phyloP scores from a whole-genome alignment of 1,140 invertebrate species.

The Xylocopa sonorina region DNA sequence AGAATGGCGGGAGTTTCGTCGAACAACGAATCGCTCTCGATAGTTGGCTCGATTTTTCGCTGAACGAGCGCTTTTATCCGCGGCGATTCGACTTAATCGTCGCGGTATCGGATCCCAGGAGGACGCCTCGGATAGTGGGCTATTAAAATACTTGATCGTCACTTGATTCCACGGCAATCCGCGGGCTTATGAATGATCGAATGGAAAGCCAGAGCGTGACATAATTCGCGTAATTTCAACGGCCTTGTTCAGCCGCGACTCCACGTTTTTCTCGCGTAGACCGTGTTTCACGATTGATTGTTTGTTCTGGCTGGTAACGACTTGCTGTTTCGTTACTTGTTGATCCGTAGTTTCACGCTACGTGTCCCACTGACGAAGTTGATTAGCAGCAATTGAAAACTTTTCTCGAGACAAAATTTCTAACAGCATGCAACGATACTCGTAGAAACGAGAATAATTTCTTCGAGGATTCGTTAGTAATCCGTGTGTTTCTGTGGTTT shows the following conservation, averaged over 20 bases:
- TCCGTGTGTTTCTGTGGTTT: background rate
- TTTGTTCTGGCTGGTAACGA: background rate
- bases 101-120: conserved; percentile 16
- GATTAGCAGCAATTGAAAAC: too few relatives aligned
- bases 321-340: background rate
- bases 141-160: conserved; percentile 32
- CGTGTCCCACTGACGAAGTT: too few relatives aligned
- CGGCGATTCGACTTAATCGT: conserved; percentile 4
- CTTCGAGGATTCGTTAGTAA: too few relatives aligned
- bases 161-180: background rate
- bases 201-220: conserved; percentile 10
- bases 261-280: background rate
- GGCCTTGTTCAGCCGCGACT: conserved; percentile 12
- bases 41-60: background rate
- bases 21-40: background rate
- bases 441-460: too few relatives aligned
- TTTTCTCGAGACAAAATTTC: too few relatives aligned
- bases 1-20: background rate
- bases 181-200: conserved; percentile 12
- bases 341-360: background rate
- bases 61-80: background rate
- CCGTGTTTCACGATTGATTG: background rate
- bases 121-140: background rate
- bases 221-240: conserved; percentile 28
- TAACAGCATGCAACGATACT: too few relatives aligned